Conservation (phyloP, 2,113 vertebrate species). For the Plecotus auritus region DNA sequence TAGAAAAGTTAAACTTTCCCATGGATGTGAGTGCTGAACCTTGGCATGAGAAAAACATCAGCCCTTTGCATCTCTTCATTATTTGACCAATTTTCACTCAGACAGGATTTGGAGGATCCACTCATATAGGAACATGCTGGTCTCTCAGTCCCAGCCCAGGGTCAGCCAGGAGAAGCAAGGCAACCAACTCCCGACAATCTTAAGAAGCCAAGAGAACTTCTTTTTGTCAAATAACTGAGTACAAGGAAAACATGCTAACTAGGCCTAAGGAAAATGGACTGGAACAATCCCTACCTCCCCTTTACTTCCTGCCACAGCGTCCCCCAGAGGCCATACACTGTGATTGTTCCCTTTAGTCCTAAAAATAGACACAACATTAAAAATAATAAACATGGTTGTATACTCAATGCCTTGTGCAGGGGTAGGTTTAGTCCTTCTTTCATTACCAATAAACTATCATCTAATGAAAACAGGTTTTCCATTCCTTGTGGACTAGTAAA, state of each 20-base stretch:
- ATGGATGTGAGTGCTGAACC: neutral
- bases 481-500: neutral
- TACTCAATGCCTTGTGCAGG: neutral
- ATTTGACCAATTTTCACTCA: conserved; percentile 2
- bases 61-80: neutral
- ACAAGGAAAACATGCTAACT: neutral
- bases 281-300: neutral
- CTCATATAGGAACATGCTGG: neutral
- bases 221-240: neutral
- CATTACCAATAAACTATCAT: neutral
- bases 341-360: neutral
- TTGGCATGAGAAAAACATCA: neutral
- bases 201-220: neutral
- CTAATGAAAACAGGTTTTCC: neutral
- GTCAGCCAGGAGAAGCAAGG: neutral
- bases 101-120: neutral
- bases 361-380: neutral
- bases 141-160: neutral
- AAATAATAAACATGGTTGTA: neutral
- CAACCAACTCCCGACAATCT: neutral
- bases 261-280: neutral
- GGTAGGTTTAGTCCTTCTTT: neutral
- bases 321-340: neutral
- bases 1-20: conserved; percentile 30
- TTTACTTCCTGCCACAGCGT: neutral